Conservation (phyloP, 2,797 vertebrate genomes). For the Parambassis ranga region DNA sequence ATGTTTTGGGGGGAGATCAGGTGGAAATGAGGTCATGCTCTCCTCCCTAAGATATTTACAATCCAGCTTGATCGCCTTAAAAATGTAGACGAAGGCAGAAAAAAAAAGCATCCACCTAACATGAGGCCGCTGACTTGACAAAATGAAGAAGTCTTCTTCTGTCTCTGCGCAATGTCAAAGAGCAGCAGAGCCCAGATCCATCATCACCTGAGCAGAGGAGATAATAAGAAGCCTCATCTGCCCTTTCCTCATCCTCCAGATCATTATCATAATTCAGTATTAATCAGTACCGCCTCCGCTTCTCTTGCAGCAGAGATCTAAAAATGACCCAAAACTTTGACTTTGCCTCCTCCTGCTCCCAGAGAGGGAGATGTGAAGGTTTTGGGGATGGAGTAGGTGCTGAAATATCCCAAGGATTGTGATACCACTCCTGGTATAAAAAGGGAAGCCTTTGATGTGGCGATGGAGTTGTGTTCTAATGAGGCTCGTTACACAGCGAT, state of each 20-base stretch:
- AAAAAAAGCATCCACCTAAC: constrained; percentile 41
- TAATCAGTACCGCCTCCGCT: constrained; percentile 58
- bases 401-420: constrained; percentile 60
- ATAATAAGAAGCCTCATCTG: constrained; percentile 64
- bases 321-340: constrained; percentile 67
- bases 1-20: constrained; percentile 39
- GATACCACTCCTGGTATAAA: constrained; percentile 53
- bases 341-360: constrained; percentile 45
- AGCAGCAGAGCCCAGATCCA: constrained; percentile 57
- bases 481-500: constrained; percentile 60
- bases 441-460: constrained; percentile 65
- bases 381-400: constrained; percentile 41
- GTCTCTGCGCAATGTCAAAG: constrained; percentile 62
- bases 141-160: constrained; percentile 49
- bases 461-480: constrained; percentile 68
- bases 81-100: constrained; percentile 21
- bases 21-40: constrained; percentile 68
- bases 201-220: constrained; percentile 58
- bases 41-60: constrained; percentile 70
- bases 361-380: constrained; percentile 43
- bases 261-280: constrained; percentile 77
- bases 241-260: constrained; percentile 57
- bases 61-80: constrained; percentile 42
- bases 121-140: constrained; percentile 64
- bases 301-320: constrained; percentile 56